A percentile compares a stretch with the other conserved stretches of the same genome.
phyloP scores from a whole-genome alignment of 2,113 vertebrate species.

The Carassius gibelio region DNA sequence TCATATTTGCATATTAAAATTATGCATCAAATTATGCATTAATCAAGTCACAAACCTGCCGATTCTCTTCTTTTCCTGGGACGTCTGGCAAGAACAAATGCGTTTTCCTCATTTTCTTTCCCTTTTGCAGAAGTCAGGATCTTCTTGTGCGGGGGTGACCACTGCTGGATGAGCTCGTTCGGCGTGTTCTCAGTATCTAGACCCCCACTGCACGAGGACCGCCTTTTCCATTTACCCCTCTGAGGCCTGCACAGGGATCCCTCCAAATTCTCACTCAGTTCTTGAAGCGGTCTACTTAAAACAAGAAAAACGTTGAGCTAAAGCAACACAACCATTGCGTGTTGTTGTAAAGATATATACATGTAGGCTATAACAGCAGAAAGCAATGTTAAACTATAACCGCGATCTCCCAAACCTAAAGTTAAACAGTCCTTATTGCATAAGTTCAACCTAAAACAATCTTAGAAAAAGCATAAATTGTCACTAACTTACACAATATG shows the following conservation, averaged over 20 bases:
- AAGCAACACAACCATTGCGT: neutral
- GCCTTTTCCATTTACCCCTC: conserved; percentile 59
- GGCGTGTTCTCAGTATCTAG: conserved; percentile 83
- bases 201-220: conserved; percentile 61
- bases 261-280: conserved; percentile 74
- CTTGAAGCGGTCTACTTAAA: conserved; percentile 80
- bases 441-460: neutral
- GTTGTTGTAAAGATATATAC: neutral
- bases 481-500: too few relatives aligned
- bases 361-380: neutral
- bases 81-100: conserved; percentile 78
- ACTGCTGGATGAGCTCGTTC: conserved; percentile 74
- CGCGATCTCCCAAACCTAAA: neutral
- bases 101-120: conserved; percentile 74
- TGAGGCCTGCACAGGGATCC: conserved; percentile 60
- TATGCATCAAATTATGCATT: too few relatives aligned
- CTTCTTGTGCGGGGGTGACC: conserved; percentile 76
- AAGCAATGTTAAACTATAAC: too few relatives aligned
- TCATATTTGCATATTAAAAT: too few relatives aligned
- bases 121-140: conserved; percentile 67
- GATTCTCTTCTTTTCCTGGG: conserved; percentile 72
- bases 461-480: neutral
- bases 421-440: neutral
- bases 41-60: conserved; percentile 64
- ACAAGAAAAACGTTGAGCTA: neutral